Evolutionary conservation across 2,113 vertebrate genomes (phyloP).

Genomic region (Bostrychus sinensis): DNA sequence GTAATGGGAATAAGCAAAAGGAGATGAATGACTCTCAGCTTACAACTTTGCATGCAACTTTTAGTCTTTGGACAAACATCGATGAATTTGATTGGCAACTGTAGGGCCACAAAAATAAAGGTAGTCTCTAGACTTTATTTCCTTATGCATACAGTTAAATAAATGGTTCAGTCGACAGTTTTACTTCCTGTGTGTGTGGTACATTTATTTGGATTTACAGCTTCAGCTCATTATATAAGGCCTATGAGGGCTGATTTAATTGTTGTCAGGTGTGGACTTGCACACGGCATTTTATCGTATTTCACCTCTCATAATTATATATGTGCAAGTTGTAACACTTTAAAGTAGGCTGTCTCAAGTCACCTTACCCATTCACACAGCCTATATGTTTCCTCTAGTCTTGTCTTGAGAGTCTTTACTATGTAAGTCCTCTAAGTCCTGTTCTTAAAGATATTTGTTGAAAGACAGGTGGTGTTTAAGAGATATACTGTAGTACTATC

Average conservation of each 20-base stretch:
- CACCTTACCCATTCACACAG: background rate
- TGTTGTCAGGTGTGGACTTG: background rate
- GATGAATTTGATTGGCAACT: no score
- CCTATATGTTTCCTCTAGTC: background rate
- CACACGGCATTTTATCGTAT: background rate
- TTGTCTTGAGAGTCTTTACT: background rate
- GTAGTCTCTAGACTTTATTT: no score
- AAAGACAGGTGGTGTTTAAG: background rate
- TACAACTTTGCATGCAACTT: no score
- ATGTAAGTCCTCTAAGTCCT: background rate
- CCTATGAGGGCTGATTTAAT: background rate
- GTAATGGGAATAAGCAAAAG: no score
- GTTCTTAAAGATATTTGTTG: background rate
- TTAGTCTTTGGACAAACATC: no score
- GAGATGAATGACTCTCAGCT: no score
- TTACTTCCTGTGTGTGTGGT: background rate
- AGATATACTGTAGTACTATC: background rate
- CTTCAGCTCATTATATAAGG: background rate
- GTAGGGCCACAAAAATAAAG: no score
- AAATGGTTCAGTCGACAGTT: background rate
- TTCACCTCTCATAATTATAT: slow-evolving; percentile 1
- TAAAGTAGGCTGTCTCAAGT: background rate
- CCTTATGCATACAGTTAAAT: background rate
- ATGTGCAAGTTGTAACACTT: background rate
- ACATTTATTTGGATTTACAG: background rate